Evolutionary conservation across 2,888 invertebrate species (phyloP), one percentile per base, ranked within the genome.

Genomic region (Capitulum mitella): DNA sequence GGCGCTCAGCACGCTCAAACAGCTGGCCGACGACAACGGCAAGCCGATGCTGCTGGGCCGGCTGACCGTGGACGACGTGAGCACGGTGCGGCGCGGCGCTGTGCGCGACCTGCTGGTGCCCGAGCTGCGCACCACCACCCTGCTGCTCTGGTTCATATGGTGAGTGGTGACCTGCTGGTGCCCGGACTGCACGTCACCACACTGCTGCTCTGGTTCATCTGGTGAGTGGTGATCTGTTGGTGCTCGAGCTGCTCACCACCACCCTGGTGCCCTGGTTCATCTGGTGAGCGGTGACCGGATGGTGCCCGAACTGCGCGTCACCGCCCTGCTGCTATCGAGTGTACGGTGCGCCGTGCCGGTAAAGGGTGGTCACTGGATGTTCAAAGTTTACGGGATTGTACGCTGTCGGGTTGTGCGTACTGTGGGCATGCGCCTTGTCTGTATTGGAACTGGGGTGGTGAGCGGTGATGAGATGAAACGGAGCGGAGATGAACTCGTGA

Each of bases 141-240:
- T 95, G 37, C 87, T 97, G 32, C 88, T 97, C 3, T 97, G 97
- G 97, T 91, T 96, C 83, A 95, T 97, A 83, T 97, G 97, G 97
- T 94, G 87, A 85, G 86, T 82, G 12, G n/a, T n/a, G n/a, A n/a
- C n/a, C n/a, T n/a, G n/a, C n/a, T n/a, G n/a, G n/a, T n/a, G 10
- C 26, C 26, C 26, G 12, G 51, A 12, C 51, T 51, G 51, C 58
- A 37, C 14, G n/a, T n/a, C 58, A 34, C 61, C 3, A 96, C 96
- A 22, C 84, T 95, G 37, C 87, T 97, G 29, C 88, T 97, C 3
- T 97, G 97, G 97, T 91, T 96, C 83, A 95, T 97, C 83, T 97
- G 97, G 97, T 94, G 87, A 85, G 85, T 82, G 26, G 19, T 22
- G 22, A 51, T 19, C 51, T 48, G 10, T 14, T 48, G 46, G 6